Conservation (phyloP, 2,113 vertebrate genomes). For the Collichthys lucidus region DNA sequence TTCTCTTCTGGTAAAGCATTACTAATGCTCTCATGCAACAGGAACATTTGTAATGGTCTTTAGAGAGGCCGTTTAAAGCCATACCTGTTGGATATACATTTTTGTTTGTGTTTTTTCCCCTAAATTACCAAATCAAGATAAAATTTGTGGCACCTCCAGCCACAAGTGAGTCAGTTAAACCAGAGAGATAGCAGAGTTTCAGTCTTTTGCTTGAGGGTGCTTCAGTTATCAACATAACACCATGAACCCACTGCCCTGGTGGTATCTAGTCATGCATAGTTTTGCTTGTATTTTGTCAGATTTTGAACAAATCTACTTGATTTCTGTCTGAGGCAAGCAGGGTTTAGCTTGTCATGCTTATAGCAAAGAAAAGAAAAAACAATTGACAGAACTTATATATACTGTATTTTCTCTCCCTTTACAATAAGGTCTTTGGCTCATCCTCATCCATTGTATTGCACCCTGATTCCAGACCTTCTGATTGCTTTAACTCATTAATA, state of each 20-base stretch:
- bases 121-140: constrained; percentile 28
- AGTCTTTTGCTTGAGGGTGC: constrained; percentile 28
- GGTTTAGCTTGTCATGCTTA: neutral
- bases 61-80: constrained; percentile 5
- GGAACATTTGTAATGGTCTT: constrained; percentile 8
- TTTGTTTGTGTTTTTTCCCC: constrained; percentile 39
- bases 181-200: constrained; percentile 10
- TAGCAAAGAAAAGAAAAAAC: neutral
- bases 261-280: neutral
- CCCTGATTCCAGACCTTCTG: no score
- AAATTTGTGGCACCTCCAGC: constrained; percentile 22
- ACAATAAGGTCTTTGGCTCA: no score
- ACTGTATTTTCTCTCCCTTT: no score
- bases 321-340: neutral
- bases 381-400: no score
- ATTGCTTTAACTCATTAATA: no score
- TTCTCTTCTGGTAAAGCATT: constrained; percentile 27
- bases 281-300: neutral
- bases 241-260: neutral
- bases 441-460: no score
- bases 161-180: constrained; percentile 43
- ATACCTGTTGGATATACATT: constrained; percentile 30
- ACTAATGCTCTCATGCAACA: constrained; percentile 36
- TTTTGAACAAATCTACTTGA: neutral
- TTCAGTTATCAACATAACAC: constrained; percentile 15